Conservation (phyloP, 2,797 vertebrate species). For the Peromyscus aztecus region DNA sequence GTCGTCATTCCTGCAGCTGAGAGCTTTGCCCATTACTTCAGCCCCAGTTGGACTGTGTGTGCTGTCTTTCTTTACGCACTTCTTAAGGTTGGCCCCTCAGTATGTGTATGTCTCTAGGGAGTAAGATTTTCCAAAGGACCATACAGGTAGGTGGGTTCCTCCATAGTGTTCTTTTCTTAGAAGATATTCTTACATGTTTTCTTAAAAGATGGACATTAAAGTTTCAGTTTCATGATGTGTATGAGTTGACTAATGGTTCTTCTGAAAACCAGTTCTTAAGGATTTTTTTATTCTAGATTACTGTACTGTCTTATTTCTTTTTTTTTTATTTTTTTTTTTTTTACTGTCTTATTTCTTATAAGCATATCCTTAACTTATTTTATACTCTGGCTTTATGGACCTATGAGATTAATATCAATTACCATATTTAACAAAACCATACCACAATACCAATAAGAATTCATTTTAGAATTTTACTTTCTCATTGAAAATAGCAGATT, state of each 20-base stretch:
- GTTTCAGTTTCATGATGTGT: constrained; percentile 54
- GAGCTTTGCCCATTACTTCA: constrained; percentile 37
- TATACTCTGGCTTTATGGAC: background rate
- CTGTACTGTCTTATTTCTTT: too few species aligned
- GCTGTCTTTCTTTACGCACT: constrained; percentile 11
- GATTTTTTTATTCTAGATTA: constrained; percentile 54
- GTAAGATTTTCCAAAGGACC: constrained; percentile 53
- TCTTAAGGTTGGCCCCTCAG: constrained; percentile 42
- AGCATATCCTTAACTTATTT: constrained; percentile 22
- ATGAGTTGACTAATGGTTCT: constrained; percentile 54
- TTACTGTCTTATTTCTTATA: constrained; percentile 44
- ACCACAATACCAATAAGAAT: constrained; percentile 28
- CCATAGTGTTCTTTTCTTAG: constrained; percentile 49
- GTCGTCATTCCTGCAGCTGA: background rate
- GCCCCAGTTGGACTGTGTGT: constrained; percentile 14
- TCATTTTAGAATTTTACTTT: constrained; percentile 40
- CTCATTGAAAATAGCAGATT: constrained; percentile 52
- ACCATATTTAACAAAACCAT: constrained; percentile 36
- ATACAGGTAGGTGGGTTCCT: constrained; percentile 25
- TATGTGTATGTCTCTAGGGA: background rate
- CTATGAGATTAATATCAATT: constrained; percentile 29
- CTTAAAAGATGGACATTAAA: constrained; percentile 37
- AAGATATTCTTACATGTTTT: constrained; percentile 62
- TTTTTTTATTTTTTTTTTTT: too few species aligned
- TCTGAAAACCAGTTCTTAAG: constrained; percentile 45